Evolutionary conservation across 2,797 vertebrate genomes (phyloP).

Genomic region (Periparus ater): DNA sequence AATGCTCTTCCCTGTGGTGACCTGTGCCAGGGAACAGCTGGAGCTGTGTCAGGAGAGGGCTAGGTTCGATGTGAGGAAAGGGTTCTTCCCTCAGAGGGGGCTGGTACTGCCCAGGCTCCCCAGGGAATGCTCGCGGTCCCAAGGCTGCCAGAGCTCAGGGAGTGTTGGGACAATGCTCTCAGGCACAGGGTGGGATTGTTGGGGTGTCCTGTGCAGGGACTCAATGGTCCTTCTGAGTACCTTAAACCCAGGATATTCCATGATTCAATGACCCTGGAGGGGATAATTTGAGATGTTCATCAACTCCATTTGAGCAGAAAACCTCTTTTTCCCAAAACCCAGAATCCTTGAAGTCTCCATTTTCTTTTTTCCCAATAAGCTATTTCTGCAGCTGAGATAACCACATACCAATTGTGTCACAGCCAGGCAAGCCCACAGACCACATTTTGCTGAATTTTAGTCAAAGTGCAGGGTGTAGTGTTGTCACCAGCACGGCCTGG

Average conservation of each 20-base stretch:
- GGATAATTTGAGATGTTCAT: not conserved
- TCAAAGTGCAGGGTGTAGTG: not conserved
- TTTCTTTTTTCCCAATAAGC: fast-evolving
- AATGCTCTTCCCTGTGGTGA: not conserved
- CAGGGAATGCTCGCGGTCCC: fast-evolving
- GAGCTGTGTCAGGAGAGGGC: not conserved
- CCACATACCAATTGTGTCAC: not conserved
- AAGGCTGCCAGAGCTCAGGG: not conserved
- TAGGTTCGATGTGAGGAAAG: not conserved
- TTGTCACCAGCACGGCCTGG: not conserved
- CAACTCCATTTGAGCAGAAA: not conserved
- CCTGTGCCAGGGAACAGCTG: not conserved
- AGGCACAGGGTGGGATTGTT: not conserved
- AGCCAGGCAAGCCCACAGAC: not conserved
- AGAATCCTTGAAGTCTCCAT: not conserved
- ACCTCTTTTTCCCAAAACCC: not conserved
- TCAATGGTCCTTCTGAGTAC: not conserved
- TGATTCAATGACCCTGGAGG: not conserved
- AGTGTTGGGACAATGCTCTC: fast-evolving
- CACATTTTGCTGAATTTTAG: not conserved
- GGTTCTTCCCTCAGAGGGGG: not conserved
- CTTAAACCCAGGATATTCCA: not conserved
- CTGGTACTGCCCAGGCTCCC: not conserved
- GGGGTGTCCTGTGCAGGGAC: not conserved
- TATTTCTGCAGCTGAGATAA: not conserved